Evolutionary conservation across 2,797 vertebrate genomes (phyloP), one percentile per base, ranked within the genome.

Genomic region (Avahi laniger): DNA sequence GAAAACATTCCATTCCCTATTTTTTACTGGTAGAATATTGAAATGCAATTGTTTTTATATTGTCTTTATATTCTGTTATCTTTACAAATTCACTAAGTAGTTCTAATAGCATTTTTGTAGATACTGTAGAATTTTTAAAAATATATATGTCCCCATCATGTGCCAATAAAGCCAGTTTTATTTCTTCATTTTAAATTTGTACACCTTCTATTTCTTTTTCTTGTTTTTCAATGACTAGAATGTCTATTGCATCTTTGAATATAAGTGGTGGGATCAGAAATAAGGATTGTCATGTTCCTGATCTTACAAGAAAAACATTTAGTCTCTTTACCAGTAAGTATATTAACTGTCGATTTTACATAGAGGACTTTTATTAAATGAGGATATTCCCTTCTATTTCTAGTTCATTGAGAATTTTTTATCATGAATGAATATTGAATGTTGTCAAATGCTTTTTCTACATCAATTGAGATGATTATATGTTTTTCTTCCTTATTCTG

Each of bases 371-470:
- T 85, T 83, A 78, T 93, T 78, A 72, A 57, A 43, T 43, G 13
- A 86, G 46, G 4, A 65, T 65, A 54, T 28, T 38, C 7, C 48
- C 50, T 73, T 75, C 48, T 67, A 59, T n/a, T n/a, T 28, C 33
- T 63, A 48, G 61, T 89, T 89, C 93, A 17, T 35, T 72, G 70
- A 93, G 38, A 85, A 80, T 92, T 93, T 94, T 84, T 84, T 85
- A 76, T 88, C 30, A n/a, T 57, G 59, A 93, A 38, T 48, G 46
- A 24, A 86, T 80, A 69, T 89, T 88, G 13, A 88, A 76, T 89
- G 83, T 83, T 89, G 30, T 76, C 59, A 61, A 61, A 94, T 79
- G 35, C 22, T 9, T 50, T 50, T 61, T 50, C 38, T 90, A 12
- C 7, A 73, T 67, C n/a, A 50, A 35, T 92, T 88, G 59, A 88